phyloP scores from a whole-genome alignment of 2,888 invertebrate species.

The Zaprionus bogoriensis region DNA sequence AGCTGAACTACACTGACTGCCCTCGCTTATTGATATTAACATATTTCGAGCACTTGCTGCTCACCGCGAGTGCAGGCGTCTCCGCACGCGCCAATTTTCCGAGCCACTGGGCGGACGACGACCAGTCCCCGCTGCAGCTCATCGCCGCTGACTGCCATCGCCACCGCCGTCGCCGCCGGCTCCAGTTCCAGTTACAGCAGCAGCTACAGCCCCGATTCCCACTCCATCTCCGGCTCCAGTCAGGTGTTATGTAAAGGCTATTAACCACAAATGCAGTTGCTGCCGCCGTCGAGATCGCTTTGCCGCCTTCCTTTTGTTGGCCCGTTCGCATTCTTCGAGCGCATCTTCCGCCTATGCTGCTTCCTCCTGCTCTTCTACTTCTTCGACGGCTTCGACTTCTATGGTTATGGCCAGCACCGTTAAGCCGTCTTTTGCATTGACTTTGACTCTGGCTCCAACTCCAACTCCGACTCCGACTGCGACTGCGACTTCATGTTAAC shows the following conservation, averaged over 20 bases:
- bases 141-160: not conserved
- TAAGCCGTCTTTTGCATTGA: constrained; percentile 34
- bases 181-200: constrained; percentile 8
- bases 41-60: constrained; percentile 16
- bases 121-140: not conserved
- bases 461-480: not conserved
- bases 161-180: not conserved
- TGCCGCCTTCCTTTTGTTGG: constrained; percentile 22
- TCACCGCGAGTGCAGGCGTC: constrained; percentile 39
- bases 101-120: constrained; percentile 58
- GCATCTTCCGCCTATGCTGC: constrained; percentile 13
- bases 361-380: not conserved
- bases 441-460: constrained; percentile 7
- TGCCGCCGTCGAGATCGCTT: constrained; percentile 31
- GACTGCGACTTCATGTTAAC: constrained; percentile 27
- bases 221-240: constrained; percentile 21
- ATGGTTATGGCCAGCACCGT: constrained; percentile 44
- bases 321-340: constrained; percentile 41
- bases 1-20: constrained; percentile 34
- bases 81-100: constrained; percentile 78
- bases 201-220: not conserved
- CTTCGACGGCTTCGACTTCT: constrained; percentile 17
- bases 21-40: constrained; percentile 55
- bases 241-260: constrained; percentile 71
- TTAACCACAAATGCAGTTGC: constrained; percentile 48